Base-by-base conservation (phyloP, 2,113 vertebrate genomes). In the Xiphophorus maculatus region DNA sequence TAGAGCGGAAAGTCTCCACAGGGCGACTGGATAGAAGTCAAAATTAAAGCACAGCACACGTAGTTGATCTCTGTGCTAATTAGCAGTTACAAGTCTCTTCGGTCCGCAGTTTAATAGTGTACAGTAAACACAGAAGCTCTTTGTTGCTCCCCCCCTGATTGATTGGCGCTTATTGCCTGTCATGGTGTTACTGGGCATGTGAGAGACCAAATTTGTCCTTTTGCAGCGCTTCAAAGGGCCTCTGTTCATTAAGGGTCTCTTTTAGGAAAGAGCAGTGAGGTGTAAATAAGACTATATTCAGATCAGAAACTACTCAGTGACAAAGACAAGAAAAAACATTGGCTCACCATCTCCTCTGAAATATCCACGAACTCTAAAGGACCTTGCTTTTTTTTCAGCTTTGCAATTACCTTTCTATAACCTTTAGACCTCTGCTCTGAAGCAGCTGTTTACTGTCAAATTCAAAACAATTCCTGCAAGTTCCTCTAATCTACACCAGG, bases 1-100 rank as follows among this genome's bases (percentile, higher is more conserved):
- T 84, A 87, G 90, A 91, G 90, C 79, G 84, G 90, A 92, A 91
- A 90, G 86, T 87, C 89, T 92, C 89, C 88, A 89, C 76, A 42
- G 88, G 85, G 88, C 80, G 66, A 79, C 85, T 76, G 86, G 74
- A 82, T 85, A 82, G 80, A 75, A 73, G 88, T 73, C 5, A 69
- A 76, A 84, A 81, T 85, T 81, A 90, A 84, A 91, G 86, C 66
- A 61, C 69, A 29, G 75, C 58, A 28, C 69, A 64, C 63, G 71
- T 71, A 71, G 71, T n/a, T 48, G 74, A 77, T 79, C 54, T 69
- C 86, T 35, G 58, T 74, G 73, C 77, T 89, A 88, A 90, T 90
- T 90, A 92, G 79, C 85, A 85, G 83, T 83, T 81, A 68, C 64
- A 77, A 63, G 72, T 84, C 68, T 76, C 79, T 73, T 66, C 68